Base-by-base conservation (phyloP, 2,888 invertebrate genomes). In the Tetragonula carbonaria region DNA sequence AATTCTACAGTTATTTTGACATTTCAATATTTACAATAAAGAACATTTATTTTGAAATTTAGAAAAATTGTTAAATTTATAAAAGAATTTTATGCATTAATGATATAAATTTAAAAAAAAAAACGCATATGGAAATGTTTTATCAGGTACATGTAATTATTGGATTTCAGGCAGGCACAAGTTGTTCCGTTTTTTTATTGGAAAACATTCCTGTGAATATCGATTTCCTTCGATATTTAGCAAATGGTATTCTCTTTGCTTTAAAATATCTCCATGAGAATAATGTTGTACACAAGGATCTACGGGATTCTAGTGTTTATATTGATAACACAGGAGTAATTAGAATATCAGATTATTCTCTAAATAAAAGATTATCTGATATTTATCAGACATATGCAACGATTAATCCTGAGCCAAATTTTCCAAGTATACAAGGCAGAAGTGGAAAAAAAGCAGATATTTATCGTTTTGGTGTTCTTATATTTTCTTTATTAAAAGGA, bases 261-360 rank as follows among this genome's bases (percentile, higher is more conserved):
- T 94, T 98, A 55, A 96, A 96, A 62, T 98, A 97, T 93, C 95
- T 99, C 78, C 98, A 99, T 93, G 96, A 96, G 89, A 97, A 97
- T 85, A 97, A 97, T 86, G 96, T 98, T 2, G 96, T 98, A 23
- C 98, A 99, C 93, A 97, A 97, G 91, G 97, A 98, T 94, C 95
- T 99, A n/a, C 95, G 97, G 82, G 96, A 96, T 90, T 96, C 96
- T 33, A 97, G 96, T 87, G 96, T 98, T 77, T 97, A 96, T 92
- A 95, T 98, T 93, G 97, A 97, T 90, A 96, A 96, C 72, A 94
- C 94, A 78, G 97, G 96, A 62, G 89, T 93, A 51, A 95, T 96
- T 5, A 95, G 96, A 92, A 90, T 98, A 78, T 96, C 96, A 4
- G 97, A 97, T 89, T 97, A 96, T 90, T 96, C 97, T 85, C 94